Evolutionary conservation across 2,797 vertebrate species (phyloP).

Genomic region (Champsocephalus esox): DNA sequence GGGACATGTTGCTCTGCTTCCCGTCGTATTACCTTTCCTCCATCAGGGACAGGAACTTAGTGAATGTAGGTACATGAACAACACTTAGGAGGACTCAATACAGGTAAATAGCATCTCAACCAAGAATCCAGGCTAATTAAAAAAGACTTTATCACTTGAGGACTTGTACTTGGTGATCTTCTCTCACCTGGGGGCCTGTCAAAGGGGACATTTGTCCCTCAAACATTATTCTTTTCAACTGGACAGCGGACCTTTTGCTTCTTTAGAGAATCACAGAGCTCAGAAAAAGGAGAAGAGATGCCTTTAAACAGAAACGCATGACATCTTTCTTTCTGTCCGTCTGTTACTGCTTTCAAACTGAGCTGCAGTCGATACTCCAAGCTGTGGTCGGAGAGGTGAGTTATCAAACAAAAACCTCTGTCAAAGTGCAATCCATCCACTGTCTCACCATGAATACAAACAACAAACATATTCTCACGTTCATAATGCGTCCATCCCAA

Average conservation of each 20-base stretch:
- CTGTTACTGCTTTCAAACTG: conserved; percentile 23
- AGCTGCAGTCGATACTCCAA: conserved; percentile 8
- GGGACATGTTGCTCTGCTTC: background rate
- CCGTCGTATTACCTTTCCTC: conserved; percentile 1
- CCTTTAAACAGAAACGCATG: conserved; percentile 30
- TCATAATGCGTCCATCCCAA: background rate
- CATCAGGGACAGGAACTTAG: conserved; percentile 29
- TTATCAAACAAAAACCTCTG: conserved; percentile 9
- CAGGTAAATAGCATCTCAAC: conserved; percentile 57
- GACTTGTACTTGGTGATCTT: conserved; percentile 41
- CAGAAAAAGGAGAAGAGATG: background rate
- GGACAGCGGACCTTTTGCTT: conserved; percentile 16
- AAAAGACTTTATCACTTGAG: conserved; percentile 51
- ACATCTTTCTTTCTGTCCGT: conserved; percentile 10
- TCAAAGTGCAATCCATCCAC: conserved; percentile 1
- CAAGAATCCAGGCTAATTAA: conserved; percentile 69
- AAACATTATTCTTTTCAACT: conserved; percentile 20
- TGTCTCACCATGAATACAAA: conserved; percentile 5
- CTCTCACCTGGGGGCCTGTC: conserved; percentile 54
- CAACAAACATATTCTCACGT: background rate
- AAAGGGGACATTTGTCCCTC: conserved; percentile 24
- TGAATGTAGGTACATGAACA: conserved; percentile 67
- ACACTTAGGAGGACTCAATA: conserved; percentile 23
- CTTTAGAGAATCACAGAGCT: conserved; percentile 7
- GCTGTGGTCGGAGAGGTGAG: conserved; percentile 10